Conservation (phyloP, 2,113 vertebrate species). For the Atherinomorus stipes region DNA sequence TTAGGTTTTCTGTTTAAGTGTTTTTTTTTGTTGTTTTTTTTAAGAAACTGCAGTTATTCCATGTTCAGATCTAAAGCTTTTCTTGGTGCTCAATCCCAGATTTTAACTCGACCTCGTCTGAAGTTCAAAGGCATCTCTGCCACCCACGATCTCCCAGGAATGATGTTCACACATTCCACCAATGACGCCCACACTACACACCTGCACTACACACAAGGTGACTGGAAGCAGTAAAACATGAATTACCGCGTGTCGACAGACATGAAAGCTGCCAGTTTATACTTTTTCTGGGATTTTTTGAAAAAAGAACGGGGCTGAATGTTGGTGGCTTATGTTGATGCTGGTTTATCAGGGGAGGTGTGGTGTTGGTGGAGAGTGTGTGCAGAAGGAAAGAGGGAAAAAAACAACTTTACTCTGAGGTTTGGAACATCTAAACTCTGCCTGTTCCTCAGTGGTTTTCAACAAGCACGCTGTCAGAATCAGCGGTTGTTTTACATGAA, state of each 20-base stretch:
- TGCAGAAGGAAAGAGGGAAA: constrained; percentile 40
- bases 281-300: constrained; percentile 4
- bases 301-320: constrained; percentile 22
- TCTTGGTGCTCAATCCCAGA: constrained; percentile 25
- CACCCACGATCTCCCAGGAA: constrained; percentile 29
- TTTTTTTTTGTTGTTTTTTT: neutral
- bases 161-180: constrained; percentile 3
- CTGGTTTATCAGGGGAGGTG: constrained; percentile 26
- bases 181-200: constrained; percentile 35
- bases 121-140: constrained; percentile 48
- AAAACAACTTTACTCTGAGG: neutral
- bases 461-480: constrained; percentile 43
- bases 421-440: constrained; percentile 28
- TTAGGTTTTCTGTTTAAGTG: too few relatives aligned
- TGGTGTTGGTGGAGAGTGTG: neutral
- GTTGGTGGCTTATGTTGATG: constrained; percentile 61
- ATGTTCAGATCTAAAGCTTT: constrained; percentile 19
- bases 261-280: constrained; percentile 37
- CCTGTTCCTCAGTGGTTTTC: constrained; percentile 27
- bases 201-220: neutral
- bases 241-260: constrained; percentile 60
- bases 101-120: constrained; percentile 23
- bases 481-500: constrained; percentile 42
- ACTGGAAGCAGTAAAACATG: constrained; percentile 28
- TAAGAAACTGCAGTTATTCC: neutral